Evolutionary conservation across 2,797 vertebrate species (phyloP).

Genomic region (Centroberyx gerrardi): DNA sequence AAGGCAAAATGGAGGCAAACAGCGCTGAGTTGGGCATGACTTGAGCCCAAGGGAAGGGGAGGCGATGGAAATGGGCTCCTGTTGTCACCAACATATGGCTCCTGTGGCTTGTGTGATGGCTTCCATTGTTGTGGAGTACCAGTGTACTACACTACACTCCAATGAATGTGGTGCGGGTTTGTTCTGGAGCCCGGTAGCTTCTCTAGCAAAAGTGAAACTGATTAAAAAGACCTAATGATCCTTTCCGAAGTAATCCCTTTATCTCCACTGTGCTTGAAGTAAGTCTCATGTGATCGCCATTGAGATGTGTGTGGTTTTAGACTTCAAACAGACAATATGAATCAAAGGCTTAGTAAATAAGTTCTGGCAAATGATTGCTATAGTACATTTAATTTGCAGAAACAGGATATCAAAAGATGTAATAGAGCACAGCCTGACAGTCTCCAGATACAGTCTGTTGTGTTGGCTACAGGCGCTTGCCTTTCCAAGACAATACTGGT

Average conservation of each 20-base stretch:
- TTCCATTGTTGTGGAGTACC: constrained; percentile 52
- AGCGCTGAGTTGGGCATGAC: constrained; percentile 63
- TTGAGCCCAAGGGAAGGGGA: constrained; percentile 46
- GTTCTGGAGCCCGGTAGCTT: constrained; percentile 50
- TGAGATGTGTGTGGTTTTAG: constrained; percentile 59
- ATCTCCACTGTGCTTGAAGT: constrained; percentile 62
- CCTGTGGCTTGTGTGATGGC: constrained; percentile 53
- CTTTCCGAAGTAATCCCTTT: constrained; percentile 63
- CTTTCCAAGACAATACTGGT: constrained; percentile 24
- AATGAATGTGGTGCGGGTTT: constrained; percentile 41
- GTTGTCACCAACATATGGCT: constrained; percentile 72
- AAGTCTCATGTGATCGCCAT: constrained; percentile 54
- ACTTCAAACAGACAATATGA: constrained; percentile 62
- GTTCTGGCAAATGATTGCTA: constrained; percentile 47
- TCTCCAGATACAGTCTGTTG: neutral
- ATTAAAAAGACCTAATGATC: constrained; percentile 74
- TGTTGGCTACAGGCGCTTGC: constrained; percentile 7
- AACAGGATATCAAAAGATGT: constrained; percentile 28
- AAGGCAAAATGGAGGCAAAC: constrained; percentile 59
- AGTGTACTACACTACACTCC: constrained; percentile 29
- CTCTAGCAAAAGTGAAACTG: constrained; percentile 54
- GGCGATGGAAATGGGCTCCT: constrained; percentile 46
- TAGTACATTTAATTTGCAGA: constrained; percentile 12
- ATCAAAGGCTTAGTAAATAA: constrained; percentile 66
- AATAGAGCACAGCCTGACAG: neutral